Evolutionary conservation across 1,140 invertebrate genomes (phyloP), one percentile per base, ranked within the genome.

Genomic region (Drosophila seguyi): DNA sequence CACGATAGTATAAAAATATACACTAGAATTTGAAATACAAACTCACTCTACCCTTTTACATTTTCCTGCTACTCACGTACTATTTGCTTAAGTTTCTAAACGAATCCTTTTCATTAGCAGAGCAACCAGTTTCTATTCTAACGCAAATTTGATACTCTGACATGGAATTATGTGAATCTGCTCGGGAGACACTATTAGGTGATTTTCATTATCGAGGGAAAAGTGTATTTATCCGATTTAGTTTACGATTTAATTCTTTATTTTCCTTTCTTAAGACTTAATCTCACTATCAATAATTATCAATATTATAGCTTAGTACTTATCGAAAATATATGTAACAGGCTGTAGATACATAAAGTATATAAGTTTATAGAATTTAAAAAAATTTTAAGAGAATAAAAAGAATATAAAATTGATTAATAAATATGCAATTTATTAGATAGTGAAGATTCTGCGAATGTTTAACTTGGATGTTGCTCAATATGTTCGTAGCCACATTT

Each of bases 41-140:
- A 59, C 25, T 44, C 55, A 44, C 56, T 53, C 57, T 60, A 25
- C 25, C 66, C 62, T 25, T 53, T 69, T 31, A 18, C 57, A 57
- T 80, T 81, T 68, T 75, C 61, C 85, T 81, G 78, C 85, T 81
- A 85, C 81, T 90, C 85, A 90, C 78, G 85, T 90, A 74, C 85
- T 90, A 90, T 90, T 90, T 90, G 85, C 81, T 90, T 90, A 90
- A 79, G 76, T 81, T 90, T 90, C 86, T 90, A 85, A 90, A 76
- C 86, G 85, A 90, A 88, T 90, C 75, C 81, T 79, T 90, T 90
- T 90, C 86, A 90, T 90, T 90, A 90, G 86, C 72, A 85, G 63
- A 60, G 68, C 61, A 57, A 50, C 42, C 60, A 47, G 18, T 47
- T 50, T 38, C 14, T 58, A 50, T 66, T 41, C 20, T 8, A 41